Evolutionary conservation across 2,797 vertebrate genomes (phyloP), one percentile per base, ranked within the genome.

Genomic region (Pseudopleuronectes americanus): DNA sequence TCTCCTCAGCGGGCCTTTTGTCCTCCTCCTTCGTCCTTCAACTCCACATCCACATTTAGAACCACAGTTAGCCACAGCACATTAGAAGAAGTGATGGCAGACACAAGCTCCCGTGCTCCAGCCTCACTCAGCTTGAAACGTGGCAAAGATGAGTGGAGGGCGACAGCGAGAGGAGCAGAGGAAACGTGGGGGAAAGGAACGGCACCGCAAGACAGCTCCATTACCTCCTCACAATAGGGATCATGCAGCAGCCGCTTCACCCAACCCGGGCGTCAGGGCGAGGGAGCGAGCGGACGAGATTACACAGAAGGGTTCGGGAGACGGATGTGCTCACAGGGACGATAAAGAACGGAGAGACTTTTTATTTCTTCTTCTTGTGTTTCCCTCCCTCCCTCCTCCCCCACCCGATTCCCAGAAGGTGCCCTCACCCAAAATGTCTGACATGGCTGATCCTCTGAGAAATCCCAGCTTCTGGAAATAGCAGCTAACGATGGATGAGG

Each of bases 141-240:
- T 57, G 59, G 56, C 21, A 80, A 60, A 78, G 71, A 83, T 36
- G 72, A 76, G 78, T 58, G 33, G 52, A 71, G 48, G 22, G 56
- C 77, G 60, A 68, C 64, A 47, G 67, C 51, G 48, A 60, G 56
- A 8, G 2, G 36, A 33, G 48, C 51, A 56, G 54, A 61, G 36
- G 64, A 79, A 17, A 17, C 14, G 24, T 3, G 24, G 33, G 43
- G 55, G 58, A 61, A 57, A 77, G 54, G 61, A 77, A 71, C 14
- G 41, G 61, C 41, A 45, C 28, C 4, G 69, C 76, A 82, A 82
- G 87, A 90, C 80, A 79, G 84, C 84, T 87, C 80, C 84, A 89
- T 89, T 89, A 89, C 80, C 79, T 84, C 71, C 66, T 71, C 71
- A 89, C 87, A 87, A 89, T 74, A 71, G 78, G 76, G 83, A 87